Evolutionary conservation across 2,113 vertebrate species (phyloP).

Genomic region (Dromaius novaehollandiae): DNA sequence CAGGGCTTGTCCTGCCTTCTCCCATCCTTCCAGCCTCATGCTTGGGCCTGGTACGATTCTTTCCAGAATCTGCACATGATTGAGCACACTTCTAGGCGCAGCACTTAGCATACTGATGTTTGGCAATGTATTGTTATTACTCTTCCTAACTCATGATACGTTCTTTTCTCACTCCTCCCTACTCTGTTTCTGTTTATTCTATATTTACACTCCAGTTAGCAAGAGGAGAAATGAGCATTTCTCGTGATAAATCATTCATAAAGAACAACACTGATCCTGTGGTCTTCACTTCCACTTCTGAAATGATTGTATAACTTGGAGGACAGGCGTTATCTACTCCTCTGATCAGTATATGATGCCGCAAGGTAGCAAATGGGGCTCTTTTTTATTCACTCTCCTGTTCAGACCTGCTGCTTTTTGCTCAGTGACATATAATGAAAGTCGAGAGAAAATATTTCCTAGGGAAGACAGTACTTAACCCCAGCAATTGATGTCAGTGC

Average conservation of each 20-base stretch:
- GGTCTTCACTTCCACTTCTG: background rate
- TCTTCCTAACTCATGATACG: background rate
- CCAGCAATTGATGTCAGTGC: background rate
- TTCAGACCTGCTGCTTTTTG: constrained; percentile 37
- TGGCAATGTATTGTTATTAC: background rate
- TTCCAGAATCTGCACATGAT: background rate
- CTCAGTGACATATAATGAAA: background rate
- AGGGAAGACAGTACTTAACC: background rate
- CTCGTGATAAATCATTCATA: background rate
- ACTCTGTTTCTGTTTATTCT: background rate
- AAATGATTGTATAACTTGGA: background rate
- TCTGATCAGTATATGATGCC: background rate
- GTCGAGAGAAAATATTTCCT: constrained; percentile 3
- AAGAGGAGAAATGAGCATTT: background rate
- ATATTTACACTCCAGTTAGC: background rate
- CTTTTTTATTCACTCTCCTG: background rate
- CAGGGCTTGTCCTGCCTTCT: background rate
- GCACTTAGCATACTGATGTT: fast-evolving
- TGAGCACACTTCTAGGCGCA: background rate
- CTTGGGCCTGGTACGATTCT: background rate
- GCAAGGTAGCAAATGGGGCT: background rate
- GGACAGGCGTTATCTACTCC: constrained; percentile 3
- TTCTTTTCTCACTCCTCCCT: background rate
- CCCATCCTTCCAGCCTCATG: background rate
- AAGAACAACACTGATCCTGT: background rate